Evolutionary conservation across 2,113 vertebrate species (phyloP).

Genomic region (Gyps fulvus): DNA sequence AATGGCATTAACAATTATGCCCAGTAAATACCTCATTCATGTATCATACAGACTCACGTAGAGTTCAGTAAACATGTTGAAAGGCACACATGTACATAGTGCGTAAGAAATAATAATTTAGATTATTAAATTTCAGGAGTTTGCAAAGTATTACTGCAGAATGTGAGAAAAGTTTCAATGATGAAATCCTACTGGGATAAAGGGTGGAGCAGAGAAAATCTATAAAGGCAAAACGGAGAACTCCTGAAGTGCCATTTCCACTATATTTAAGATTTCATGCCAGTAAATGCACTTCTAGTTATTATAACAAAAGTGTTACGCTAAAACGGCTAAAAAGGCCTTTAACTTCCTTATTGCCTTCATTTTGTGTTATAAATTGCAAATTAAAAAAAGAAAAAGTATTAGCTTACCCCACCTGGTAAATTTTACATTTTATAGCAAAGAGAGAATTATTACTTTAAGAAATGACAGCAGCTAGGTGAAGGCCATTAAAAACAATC

Average conservation of each 20-base stretch:
- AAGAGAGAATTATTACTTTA: background rate
- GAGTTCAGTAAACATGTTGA: background rate
- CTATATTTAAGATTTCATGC: background rate
- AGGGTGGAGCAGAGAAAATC: background rate
- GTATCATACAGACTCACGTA: background rate
- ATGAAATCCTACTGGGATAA: background rate
- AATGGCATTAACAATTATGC: background rate
- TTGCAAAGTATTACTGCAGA: background rate
- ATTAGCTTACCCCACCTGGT: background rate
- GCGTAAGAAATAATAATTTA: background rate
- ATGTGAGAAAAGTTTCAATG: background rate
- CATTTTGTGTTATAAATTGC: background rate
- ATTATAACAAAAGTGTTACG: background rate
- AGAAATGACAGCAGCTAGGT: background rate
- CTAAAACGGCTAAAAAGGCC: background rate
- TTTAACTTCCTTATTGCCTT: background rate
- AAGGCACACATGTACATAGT: background rate
- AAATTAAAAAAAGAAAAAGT: background rate
- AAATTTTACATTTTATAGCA: background rate
- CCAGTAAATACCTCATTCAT: background rate
- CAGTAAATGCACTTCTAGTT: background rate
- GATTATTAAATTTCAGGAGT: background rate
- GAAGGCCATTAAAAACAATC: background rate
- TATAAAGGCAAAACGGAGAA: background rate
- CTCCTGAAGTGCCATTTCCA: background rate